These are phyloP conservation scores for Perca fluviatilis DNA, from an alignment of 2,113 vertebrate genomes.

Conservation along the genomic window DNA sequence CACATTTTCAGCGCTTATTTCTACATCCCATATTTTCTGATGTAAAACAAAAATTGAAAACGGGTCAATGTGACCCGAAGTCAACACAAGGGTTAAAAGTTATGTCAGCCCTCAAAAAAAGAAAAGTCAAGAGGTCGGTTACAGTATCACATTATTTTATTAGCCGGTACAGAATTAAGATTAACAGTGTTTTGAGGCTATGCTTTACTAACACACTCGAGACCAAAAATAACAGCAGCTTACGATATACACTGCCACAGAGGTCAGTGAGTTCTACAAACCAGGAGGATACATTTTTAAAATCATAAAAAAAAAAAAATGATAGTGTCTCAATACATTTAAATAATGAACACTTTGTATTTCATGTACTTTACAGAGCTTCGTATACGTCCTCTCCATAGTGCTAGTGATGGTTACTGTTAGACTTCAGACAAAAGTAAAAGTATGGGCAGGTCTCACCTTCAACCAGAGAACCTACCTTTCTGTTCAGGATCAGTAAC, in stretches of 20 bases:
- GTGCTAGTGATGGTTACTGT: conserved; percentile 39
- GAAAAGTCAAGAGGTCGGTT: neutral
- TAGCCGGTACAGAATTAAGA: conserved; percentile 54
- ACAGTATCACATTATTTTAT: conserved; percentile 70
- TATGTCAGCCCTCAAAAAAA: neutral
- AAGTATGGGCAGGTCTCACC: neutral
- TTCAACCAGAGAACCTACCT: neutral
- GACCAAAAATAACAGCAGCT: conserved; percentile 51
- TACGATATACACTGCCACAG: conserved; percentile 33
- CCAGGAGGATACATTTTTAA: conserved; percentile 23
- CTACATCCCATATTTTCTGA: too few species aligned
- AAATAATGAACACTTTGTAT: conserved; percentile 29
- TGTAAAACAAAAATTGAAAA: too few species aligned
- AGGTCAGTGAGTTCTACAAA: conserved; percentile 48
- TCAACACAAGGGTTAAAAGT: neutral
- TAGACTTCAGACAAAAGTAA: conserved; percentile 39
- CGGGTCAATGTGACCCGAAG: too few species aligned
- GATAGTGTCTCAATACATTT: conserved; percentile 37
- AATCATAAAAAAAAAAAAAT: conserved; percentile 23
- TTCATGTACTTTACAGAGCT: conserved; percentile 36
- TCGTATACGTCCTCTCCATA: conserved; percentile 13
- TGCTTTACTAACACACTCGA: conserved; percentile 45
- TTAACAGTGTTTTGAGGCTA: conserved; percentile 55
- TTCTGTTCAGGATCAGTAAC: conserved; percentile 23
- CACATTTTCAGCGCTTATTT: too few species aligned